Conservation (phyloP, 2,797 vertebrate species). For the Gymnothorax javanicus region DNA sequence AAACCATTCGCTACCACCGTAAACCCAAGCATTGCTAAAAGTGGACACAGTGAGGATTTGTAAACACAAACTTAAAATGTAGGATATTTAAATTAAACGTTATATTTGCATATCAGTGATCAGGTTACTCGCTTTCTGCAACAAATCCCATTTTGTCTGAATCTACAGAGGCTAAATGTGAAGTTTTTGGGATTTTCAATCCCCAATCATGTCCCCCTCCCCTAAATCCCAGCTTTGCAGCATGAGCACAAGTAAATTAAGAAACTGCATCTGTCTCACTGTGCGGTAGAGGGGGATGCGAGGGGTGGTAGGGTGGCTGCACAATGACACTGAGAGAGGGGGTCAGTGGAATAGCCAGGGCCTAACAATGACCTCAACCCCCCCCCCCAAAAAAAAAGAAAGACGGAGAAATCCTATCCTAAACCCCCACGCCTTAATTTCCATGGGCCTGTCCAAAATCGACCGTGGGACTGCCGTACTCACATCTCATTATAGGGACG, state of each 20-base stretch:
- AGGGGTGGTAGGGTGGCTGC: constrained; percentile 24
- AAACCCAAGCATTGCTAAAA: not conserved
- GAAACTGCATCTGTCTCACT: constrained; percentile 34
- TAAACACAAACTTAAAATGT: not conserved
- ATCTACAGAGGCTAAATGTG: not conserved
- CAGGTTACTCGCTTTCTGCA: not conserved
- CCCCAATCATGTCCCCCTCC: not conserved
- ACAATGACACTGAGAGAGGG: constrained; percentile 21
- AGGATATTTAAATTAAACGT: not conserved
- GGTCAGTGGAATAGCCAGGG: constrained; percentile 51
- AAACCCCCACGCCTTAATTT: constrained; percentile 72
- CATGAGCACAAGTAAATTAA: constrained; percentile 44
- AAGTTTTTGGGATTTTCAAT: not conserved
- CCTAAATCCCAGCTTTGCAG: constrained; percentile 39
- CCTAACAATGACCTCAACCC: constrained; percentile 60
- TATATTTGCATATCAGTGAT: not conserved
- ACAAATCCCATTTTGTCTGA: not conserved
- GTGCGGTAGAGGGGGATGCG: constrained; percentile 37
- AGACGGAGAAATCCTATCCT: constrained; percentile 41
- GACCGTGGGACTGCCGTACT: constrained; percentile 56
- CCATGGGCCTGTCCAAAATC: constrained; percentile 67
- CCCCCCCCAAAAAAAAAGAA: constrained; percentile 51
- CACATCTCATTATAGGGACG: constrained; percentile 66
- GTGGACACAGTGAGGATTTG: not conserved
- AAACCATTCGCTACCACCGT: not conserved